These are phyloP conservation scores for Carollia perspicillata DNA, from an alignment of 2,113 vertebrate species.

Conservation along the genomic window DNA sequence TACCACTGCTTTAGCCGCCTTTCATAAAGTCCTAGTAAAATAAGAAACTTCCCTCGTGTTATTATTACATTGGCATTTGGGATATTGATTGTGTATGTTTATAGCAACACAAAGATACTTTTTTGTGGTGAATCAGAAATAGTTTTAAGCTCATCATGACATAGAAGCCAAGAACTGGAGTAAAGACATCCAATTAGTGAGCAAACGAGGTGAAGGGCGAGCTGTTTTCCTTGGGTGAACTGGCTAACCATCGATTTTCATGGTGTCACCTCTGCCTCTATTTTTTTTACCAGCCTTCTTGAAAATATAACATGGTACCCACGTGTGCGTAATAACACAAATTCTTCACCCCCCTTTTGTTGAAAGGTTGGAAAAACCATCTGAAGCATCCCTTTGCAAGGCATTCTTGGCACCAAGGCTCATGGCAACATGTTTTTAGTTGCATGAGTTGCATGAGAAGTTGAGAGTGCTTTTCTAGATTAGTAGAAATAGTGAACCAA, in stretches of 20 bases:
- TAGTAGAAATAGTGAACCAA: neutral
- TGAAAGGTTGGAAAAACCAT: neutral
- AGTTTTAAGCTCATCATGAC: neutral
- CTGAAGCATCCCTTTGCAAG: neutral
- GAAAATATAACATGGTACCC: neutral
- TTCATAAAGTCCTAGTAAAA: neutral
- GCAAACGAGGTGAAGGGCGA: neutral
- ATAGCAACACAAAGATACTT: neutral
- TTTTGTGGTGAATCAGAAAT: constrained; percentile 2
- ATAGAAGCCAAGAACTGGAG: neutral
- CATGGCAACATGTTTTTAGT: neutral
- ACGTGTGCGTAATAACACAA: neutral
- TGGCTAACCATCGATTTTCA: neutral
- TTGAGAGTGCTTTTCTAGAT: neutral
- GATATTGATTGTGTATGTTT: neutral
- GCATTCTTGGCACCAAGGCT: neutral
- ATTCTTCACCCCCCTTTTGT: neutral
- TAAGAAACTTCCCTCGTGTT: neutral
- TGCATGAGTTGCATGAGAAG: neutral
- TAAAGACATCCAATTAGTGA: neutral
- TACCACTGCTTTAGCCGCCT: neutral
- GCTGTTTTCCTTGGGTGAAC: neutral
- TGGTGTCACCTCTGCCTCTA: neutral
- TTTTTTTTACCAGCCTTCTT: neutral
- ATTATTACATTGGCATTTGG: neutral